Conservation (phyloP, 2,888 invertebrate species). For the Dioctria linearis region DNA sequence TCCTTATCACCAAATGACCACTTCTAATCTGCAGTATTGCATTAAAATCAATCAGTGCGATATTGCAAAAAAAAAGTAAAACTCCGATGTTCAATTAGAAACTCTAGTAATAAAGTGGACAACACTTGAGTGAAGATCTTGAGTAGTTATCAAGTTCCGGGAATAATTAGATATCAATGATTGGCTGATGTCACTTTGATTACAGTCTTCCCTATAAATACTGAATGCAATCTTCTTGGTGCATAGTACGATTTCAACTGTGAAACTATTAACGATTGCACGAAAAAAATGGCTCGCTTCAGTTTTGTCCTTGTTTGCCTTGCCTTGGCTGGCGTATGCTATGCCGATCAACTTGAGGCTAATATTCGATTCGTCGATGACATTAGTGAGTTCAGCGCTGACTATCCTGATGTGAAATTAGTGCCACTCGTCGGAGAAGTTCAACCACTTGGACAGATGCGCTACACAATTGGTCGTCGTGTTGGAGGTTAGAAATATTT, state of each 20-base stretch:
- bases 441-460: conserved; percentile 31
- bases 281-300: conserved; percentile 24
- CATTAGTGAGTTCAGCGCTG: conserved; percentile 39
- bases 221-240: conserved; percentile 1
- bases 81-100: no score
- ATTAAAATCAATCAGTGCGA: no score
- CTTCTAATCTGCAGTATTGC: no score
- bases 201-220: conserved; percentile 10
- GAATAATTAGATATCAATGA: conserved; percentile 27
- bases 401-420: conserved; percentile 45
- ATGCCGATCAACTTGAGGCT: conserved; percentile 8
- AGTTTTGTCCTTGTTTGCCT: not conserved
- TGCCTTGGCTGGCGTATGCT: conserved; percentile 15
- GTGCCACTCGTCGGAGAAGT: conserved; percentile 42
- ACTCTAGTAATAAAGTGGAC: no score
- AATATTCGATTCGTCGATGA: conserved; percentile 50
- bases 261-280: not conserved
- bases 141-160: not conserved
- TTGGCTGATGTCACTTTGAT: not conserved
- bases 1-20: no score
- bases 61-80: no score
- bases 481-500: conserved; percentile 24
- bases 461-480: conserved; percentile 43
- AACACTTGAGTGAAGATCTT: no score
- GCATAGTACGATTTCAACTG: conserved; percentile 3